Conservation (phyloP, 2,797 vertebrate genomes). For the Loriculus beryllinus region DNA sequence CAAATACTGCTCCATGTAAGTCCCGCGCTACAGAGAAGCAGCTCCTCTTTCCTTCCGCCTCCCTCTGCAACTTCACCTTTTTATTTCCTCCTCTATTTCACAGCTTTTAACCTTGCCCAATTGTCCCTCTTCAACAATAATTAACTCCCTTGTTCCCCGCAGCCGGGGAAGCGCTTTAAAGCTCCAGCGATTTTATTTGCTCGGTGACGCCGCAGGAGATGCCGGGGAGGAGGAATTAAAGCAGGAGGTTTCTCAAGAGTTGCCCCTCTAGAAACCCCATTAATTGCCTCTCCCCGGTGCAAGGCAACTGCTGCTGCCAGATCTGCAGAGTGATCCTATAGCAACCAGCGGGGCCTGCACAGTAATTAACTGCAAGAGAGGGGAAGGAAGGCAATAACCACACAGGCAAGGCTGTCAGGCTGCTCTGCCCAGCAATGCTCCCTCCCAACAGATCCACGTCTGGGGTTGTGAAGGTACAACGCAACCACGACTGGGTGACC, state of each 20-base stretch:
- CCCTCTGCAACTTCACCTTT: background rate
- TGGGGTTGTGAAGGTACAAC: background rate
- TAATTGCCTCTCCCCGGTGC: background rate
- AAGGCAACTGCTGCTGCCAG: background rate
- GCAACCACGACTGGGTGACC: background rate
- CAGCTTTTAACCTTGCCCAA: constrained; percentile 60
- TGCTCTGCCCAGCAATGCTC: background rate
- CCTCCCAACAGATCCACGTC: background rate
- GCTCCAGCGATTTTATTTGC: constrained; percentile 40
- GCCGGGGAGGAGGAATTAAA: background rate
- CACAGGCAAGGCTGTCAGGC: background rate
- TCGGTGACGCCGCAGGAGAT: background rate
- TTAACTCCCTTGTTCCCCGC: constrained; percentile 28
- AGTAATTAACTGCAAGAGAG: background rate
- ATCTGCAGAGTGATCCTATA: background rate
- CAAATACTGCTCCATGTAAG: background rate
- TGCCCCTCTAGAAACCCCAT: background rate
- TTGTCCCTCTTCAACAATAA: constrained; percentile 66
- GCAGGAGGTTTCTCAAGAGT: background rate
- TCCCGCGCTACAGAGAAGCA: background rate
- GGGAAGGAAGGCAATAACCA: background rate
- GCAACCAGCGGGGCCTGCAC: background rate
- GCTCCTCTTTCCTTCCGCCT: background rate
- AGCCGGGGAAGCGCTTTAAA: constrained; percentile 9
- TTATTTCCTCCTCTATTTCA: background rate